phyloP scores from a whole-genome alignment of 2,797 vertebrate genomes.

The Champsocephalus esox region DNA sequence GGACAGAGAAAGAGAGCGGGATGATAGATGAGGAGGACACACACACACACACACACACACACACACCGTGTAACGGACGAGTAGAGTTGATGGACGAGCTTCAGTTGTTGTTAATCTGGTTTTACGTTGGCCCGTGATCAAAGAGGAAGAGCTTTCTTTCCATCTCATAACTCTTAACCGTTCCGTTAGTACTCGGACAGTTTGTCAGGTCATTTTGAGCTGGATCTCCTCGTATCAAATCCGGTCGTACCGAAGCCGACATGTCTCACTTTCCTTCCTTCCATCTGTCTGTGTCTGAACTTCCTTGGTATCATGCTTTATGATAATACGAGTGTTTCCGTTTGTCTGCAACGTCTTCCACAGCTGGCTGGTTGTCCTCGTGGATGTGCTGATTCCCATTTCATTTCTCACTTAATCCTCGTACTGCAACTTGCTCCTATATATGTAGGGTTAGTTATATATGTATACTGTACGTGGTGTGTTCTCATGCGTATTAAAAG shows the following conservation, averaged over 20 bases:
- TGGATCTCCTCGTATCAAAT: background rate
- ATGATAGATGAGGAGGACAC: constrained; percentile 50
- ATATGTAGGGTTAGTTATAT: too few species aligned
- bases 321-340: background rate
- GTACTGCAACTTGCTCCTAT: background rate
- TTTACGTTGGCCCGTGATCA: constrained; percentile 30
- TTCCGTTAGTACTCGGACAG: too few species aligned
- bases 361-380: too few species aligned
- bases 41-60: constrained; percentile 25
- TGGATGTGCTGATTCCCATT: too few species aligned
- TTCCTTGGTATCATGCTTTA: background rate
- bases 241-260: background rate
- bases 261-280: background rate
- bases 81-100: constrained; percentile 66
- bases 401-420: too few species aligned
- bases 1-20: constrained; percentile 19
- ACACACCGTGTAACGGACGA: constrained; percentile 45
- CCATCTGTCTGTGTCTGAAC: background rate
- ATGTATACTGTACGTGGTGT: too few species aligned
- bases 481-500: too few species aligned
- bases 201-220: background rate
- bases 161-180: too few species aligned
- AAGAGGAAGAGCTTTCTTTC: constrained; percentile 10
- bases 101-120: constrained; percentile 57
- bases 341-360: background rate